Conservation (phyloP, 2,888 invertebrate genomes). For the Drosophila differens region DNA sequence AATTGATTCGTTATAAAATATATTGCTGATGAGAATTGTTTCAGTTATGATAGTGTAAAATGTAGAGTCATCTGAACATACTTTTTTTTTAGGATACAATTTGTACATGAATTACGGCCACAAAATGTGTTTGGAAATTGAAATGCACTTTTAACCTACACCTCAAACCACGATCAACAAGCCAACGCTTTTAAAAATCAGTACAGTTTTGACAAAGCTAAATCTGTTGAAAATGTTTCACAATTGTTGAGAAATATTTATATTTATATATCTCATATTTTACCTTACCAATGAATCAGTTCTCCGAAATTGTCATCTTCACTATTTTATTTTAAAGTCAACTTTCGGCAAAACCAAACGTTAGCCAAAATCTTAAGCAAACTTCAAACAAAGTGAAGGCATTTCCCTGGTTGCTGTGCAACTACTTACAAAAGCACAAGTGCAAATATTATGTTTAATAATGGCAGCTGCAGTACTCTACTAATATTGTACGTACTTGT, state of each 20-base stretch:
- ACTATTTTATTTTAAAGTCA: background rate
- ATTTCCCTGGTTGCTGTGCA: constrained; percentile 8
- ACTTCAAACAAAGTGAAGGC: constrained; percentile 1
- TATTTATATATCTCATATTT: background rate
- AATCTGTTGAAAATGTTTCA: background rate
- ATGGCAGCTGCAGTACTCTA: constrained; percentile 30
- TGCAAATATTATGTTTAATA: constrained; percentile 56
- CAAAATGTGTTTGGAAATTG: background rate
- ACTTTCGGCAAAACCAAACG: background rate
- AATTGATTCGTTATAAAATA: background rate
- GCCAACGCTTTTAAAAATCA: background rate
- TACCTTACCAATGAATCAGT: background rate
- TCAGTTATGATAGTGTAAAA: background rate
- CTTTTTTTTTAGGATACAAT: background rate
- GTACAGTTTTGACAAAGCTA: background rate
- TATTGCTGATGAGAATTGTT: background rate
- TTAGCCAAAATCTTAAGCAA: constrained; percentile 7
- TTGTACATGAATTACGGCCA: background rate
- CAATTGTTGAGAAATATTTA: background rate
- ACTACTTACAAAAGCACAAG: constrained; percentile 25
- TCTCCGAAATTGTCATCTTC: background rate
- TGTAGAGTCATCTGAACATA: background rate
- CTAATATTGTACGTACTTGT: constrained; percentile 9
- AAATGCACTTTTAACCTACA: background rate
- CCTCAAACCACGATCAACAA: background rate